Base-by-base conservation (phyloP, 2,888 invertebrate genomes). In the Polylopha cassiicola region DNA sequence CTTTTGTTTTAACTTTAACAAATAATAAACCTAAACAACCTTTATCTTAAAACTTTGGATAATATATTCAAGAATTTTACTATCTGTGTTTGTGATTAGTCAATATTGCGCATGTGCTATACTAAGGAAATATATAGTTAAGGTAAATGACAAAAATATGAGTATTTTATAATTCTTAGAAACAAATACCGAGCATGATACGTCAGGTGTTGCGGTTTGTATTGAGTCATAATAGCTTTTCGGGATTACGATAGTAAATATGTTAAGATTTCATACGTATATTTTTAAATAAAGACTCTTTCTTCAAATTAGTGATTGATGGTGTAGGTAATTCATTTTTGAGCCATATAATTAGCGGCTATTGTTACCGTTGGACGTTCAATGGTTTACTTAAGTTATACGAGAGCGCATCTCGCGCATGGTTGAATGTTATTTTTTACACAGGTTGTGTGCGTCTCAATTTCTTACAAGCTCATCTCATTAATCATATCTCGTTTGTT, bases 401-500 rank as follows among this genome's bases (percentile, higher is more conserved):
- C 65, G 53, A 53, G 51, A 58, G 51, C 43, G 47, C 43, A 41
- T 43, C 39, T 14, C 43, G 27, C 42, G 26, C 46, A 41, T 45
- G 60, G 55, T 59, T 69, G 62, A 65, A 61, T 65, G 59, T 47
- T 47, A 53, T 65, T 66, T 62, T 70, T 71, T 64, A n/a, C n/a
- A 59, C 59, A 55, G 56, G 44, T 56, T 57, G 46, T 39, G 46
- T 23, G 54, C 55, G 61, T 70, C 71, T 76, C 65, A 67, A 68
- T 71, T 70, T 70, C 69, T 56, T 62, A 61, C 58, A 58, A 61
- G 58, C 51, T 54, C 46, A 43, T 53, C 39, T 58, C 79, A 79
- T 82, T 69, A 78, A 80, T 82, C 81, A 73, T 44, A 49, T 54
- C 73, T 76, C 71, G 70, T 79, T 78, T 73, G 62, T 51, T 50